Evolutionary conservation across 1,140 invertebrate genomes (phyloP), one percentile per base, ranked within the genome.

Genomic region (Procambarus virginalis): DNA sequence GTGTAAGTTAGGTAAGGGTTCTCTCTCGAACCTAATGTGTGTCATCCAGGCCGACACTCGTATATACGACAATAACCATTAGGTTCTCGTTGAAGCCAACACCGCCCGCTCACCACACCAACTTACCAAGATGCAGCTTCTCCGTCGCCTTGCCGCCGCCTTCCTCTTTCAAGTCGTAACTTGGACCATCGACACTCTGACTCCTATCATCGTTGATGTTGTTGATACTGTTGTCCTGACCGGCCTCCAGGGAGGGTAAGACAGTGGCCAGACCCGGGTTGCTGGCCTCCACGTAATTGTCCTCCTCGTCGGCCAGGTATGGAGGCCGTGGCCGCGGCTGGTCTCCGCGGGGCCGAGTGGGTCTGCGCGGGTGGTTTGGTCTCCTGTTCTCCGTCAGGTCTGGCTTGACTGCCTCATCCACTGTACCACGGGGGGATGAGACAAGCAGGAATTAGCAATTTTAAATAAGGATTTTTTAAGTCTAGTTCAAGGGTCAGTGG

Each of bases 141-240:
- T 89, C 86, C 9, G 86, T 83, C 45, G 58, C 70, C 45, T 89
- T 89, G 48, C 14, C 94, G 94, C 34, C 94, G 93, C 79, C 93
- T 93, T 89, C 68, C 34, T 77, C 75, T 60, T 64, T 55, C 78
- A 85, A 64, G 22, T 79, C 64, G 22, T 64, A 91, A 4, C 55
- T 84, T 1, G 81, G 86, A 6, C 73, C 84, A 20, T 75, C 76
- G 17, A 80, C 84, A 49, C 68, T 81, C 68, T 75, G 86, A 22
- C 76, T 58, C 22, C 84, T 77, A 81, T 88, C 70, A 73, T 58
- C 55, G 20, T 89, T 89, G 10, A 89, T 89, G 49, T 89, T 89
- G 48, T 89, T 89, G 49, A 89, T 89, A n/a, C 55, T 81, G 80
- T 89, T 89, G 79, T 89, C 45, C 70, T 89, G 79, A 2, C 86